Percentiles rank a stretch among this genome's conserved stretches.
Evolutionary conservation across 2,797 vertebrate species (phyloP).

Genomic region (Hydrocynus forskahlii): DNA sequence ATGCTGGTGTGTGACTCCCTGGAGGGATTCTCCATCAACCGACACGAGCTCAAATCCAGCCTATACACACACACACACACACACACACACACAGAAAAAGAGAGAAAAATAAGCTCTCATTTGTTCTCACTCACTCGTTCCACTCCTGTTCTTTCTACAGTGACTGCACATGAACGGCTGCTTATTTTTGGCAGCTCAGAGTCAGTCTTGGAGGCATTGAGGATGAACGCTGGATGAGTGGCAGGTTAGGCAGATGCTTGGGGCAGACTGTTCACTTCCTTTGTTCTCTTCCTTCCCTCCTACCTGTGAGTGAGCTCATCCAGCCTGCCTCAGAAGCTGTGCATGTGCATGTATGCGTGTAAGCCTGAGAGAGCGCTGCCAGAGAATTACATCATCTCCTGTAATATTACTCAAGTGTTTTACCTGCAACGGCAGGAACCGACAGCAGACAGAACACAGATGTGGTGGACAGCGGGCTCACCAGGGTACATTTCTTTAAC

Average conservation of each 20-base stretch:
- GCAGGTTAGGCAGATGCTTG: conserved; percentile 46
- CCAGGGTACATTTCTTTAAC: neutral
- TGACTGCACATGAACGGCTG: conserved; percentile 2
- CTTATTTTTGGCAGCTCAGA: conserved; percentile 38
- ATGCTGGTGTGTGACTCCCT: conserved; percentile 90
- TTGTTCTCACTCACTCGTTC: conserved; percentile 29
- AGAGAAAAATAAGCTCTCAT: conserved; percentile 19
- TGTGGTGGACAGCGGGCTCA: neutral
- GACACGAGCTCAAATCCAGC: conserved; percentile 91
- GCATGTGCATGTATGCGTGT: conserved; percentile 24
- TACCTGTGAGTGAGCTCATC: conserved; percentile 54
- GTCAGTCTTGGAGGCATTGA: conserved; percentile 5
- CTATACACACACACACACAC: conserved; percentile 63
- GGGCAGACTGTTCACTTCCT: conserved; percentile 45
- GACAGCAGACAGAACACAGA: conserved; percentile 48
- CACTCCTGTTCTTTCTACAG: conserved; percentile 2
- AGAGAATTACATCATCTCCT: conserved; percentile 49
- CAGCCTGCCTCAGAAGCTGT: conserved; percentile 28
- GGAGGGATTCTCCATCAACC: conserved; percentile 88
- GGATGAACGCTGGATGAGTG: conserved; percentile 26
- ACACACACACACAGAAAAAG: conserved; percentile 20
- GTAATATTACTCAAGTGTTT: conserved; percentile 45
- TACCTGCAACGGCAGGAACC: conserved; percentile 48
- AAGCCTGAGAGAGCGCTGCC: conserved; percentile 29
- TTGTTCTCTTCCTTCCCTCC: conserved; percentile 42